A percentile compares a stretch with the other conserved stretches of the same genome.
phyloP scores from a whole-genome alignment of 92 coral and sea anemone species.

The Scolanthus callimorphus region DNA sequence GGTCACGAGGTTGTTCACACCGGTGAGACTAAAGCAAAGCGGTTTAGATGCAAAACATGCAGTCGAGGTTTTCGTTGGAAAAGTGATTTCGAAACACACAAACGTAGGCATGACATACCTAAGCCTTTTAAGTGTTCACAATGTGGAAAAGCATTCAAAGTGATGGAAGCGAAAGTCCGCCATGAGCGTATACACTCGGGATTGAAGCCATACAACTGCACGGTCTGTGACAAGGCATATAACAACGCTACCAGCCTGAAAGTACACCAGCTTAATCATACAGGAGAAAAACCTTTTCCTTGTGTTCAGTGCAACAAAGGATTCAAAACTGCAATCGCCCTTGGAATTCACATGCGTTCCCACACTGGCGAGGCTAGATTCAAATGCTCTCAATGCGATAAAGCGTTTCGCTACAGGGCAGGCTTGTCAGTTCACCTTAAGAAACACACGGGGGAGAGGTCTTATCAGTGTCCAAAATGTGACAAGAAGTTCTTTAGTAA shows the following conservation, averaged over 20 bases:
- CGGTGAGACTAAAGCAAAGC: too few relatives aligned
- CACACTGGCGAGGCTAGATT: neutral
- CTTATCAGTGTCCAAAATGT: neutral
- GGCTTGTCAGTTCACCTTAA: neutral
- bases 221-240: neutral
- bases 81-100: neutral
- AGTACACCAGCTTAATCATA: neutral
- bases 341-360: neutral
- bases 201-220: neutral
- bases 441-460: neutral
- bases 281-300: neutral
- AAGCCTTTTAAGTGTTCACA: conserved; percentile 4
- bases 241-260: neutral
- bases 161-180: too few relatives aligned
- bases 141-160: neutral
- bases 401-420: neutral
- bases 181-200: conserved; percentile 8
- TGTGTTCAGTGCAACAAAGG: conserved; percentile 5
- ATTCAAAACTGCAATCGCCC: neutral
- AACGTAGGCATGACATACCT: neutral
- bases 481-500: neutral
- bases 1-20: too few relatives aligned
- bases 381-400: neutral
- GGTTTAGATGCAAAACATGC: too few relatives aligned
- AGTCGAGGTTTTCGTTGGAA: too few relatives aligned